Percentiles rank a stretch among this genome's conserved stretches.
Evolutionary conservation across 2,888 invertebrate genomes (phyloP).

Genomic region (Amphipoea lucens): DNA sequence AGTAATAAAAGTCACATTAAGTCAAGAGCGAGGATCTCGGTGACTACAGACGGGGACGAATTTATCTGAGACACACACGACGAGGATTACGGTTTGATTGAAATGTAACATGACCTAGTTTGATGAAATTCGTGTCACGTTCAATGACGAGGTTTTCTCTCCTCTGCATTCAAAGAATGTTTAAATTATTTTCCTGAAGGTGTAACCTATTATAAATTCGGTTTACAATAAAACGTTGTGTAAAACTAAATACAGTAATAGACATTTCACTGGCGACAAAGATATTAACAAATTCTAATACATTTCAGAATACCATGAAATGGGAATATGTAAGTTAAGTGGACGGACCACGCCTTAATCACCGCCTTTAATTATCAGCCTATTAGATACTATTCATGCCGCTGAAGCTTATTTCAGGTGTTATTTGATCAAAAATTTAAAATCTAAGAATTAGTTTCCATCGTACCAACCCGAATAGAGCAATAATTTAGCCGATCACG

Average conservation of each 20-base stretch:
- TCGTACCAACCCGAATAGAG: conserved; percentile 72
- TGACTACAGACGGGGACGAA: conserved; percentile 72
- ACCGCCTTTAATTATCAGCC: conserved; percentile 79
- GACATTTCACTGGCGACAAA: conserved; percentile 13
- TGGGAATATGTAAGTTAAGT: conserved; percentile 65
- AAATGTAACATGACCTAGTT: conserved; percentile 23
- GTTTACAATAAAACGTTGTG: conserved; percentile 23
- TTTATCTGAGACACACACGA: conserved; percentile 73
- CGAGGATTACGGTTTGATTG: conserved; percentile 39
- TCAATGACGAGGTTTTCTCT: not conserved
- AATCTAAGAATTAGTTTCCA: conserved; percentile 81
- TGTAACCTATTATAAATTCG: conserved; percentile 11
- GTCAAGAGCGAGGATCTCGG: conserved; percentile 82
- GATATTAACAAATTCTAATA: conserved; percentile 51
- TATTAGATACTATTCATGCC: conserved; percentile 77
- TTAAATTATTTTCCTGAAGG: not conserved
- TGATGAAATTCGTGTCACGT: conserved; percentile 15
- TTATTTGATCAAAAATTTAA: conserved; percentile 88
- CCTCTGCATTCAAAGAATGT: not conserved
- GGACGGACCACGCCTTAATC: conserved; percentile 72
- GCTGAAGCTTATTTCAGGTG: conserved; percentile 88
- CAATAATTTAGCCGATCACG: conserved; percentile 78
- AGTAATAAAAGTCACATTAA: conserved; percentile 88
- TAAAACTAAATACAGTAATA: conserved; percentile 37
- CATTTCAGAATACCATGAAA: conserved; percentile 60